These are phyloP conservation scores for Lipophrys pholis DNA, from an alignment of 2,113 vertebrate species.

Conservation along the genomic window DNA sequence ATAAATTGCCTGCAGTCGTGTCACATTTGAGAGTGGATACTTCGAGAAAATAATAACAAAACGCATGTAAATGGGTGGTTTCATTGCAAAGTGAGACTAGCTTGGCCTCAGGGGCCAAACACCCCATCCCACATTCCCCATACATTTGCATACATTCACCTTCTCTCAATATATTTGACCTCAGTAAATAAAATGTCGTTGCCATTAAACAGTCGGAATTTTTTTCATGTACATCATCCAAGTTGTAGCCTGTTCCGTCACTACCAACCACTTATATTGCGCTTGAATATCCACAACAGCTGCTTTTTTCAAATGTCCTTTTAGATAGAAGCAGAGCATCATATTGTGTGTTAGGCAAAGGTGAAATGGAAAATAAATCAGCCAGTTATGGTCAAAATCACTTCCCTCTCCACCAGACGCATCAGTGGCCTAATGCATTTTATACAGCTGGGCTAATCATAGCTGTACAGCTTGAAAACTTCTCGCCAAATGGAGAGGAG, in stretches of 20 bases:
- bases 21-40: constrained; percentile 7
- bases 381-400: background rate
- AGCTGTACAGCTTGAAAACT: background rate
- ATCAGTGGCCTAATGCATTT: constrained; percentile 4
- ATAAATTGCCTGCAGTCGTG: background rate
- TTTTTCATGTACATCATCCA: background rate
- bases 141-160: background rate
- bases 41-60: background rate
- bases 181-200: background rate
- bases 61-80: background rate
- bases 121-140: background rate
- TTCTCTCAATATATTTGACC: background rate
- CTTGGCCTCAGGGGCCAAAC: background rate
- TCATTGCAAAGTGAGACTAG: background rate
- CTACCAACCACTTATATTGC: background rate
- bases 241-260: background rate
- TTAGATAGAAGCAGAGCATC: background rate
- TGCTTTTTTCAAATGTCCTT: background rate
- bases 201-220: background rate
- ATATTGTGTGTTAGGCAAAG: background rate
- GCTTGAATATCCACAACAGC: background rate
- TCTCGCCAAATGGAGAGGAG: background rate
- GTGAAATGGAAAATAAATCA: constrained; percentile 14
- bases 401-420: background rate
- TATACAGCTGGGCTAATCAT: background rate